Evolutionary conservation across 2,797 vertebrate genomes (phyloP).

Genomic region (Potorous gilbertii): DNA sequence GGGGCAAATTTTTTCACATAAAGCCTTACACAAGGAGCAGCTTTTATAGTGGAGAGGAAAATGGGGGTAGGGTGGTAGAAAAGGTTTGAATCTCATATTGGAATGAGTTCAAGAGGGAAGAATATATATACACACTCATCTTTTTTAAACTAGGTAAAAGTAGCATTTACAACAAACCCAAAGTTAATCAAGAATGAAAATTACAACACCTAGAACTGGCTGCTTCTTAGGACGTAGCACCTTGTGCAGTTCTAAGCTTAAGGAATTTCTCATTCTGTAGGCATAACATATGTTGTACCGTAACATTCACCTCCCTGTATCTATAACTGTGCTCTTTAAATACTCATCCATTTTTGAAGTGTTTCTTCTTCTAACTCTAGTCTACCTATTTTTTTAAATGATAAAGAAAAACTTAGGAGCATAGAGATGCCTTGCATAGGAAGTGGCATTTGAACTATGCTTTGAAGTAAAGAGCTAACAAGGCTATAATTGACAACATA

Average conservation of each 20-base stretch:
- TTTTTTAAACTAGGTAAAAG: not conserved
- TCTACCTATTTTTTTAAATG: not conserved
- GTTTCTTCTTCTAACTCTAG: not conserved
- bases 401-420: conserved; percentile 16
- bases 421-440: not conserved
- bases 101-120: not conserved
- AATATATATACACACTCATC: no score
- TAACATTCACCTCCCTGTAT: conserved; percentile 34
- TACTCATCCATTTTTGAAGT: not conserved
- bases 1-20: not conserved
- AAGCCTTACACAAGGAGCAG: not conserved
- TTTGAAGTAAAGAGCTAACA: not conserved
- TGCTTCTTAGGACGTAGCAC: not conserved
- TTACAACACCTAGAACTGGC: not conserved
- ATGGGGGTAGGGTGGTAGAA: no score
- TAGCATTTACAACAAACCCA: conserved; percentile 43
- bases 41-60: not conserved
- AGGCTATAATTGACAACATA: not conserved
- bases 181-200: conserved; percentile 48
- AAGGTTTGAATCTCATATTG: not conserved
- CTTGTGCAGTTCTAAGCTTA: conserved; percentile 38
- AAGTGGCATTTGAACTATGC: not conserved
- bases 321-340: conserved; percentile 53
- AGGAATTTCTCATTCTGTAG: conserved; percentile 38
- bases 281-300: conserved; percentile 48